Evolutionary conservation across 2,113 vertebrate species (phyloP).

Genomic region (Ahaetulla prasina): DNA sequence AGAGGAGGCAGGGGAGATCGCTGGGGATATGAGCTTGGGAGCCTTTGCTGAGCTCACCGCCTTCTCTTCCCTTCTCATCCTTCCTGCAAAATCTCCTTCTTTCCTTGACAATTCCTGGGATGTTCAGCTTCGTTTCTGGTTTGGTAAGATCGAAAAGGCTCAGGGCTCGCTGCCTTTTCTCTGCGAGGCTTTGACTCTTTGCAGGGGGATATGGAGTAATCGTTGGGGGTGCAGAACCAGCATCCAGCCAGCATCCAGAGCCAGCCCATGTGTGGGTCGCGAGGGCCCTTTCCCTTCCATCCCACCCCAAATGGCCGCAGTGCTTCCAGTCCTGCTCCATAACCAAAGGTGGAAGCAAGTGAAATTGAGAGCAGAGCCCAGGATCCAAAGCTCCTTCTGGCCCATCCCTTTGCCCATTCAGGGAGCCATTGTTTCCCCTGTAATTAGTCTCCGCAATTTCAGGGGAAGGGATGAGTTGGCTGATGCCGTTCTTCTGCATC

Average conservation of each 20-base stretch:
- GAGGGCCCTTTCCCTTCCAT: neutral
- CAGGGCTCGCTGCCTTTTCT: too few relatives aligned
- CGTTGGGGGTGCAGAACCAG: neutral
- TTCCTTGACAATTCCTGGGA: neutral
- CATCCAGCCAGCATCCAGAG: constrained; percentile 14
- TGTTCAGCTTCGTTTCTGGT: neutral
- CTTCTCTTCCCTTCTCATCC: neutral
- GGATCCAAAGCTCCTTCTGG: fast-evolving
- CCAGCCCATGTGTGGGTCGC: neutral
- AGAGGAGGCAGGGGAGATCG: neutral
- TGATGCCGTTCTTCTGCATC: neutral
- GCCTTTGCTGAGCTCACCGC: neutral
- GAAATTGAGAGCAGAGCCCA: neutral
- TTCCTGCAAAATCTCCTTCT: too few relatives aligned
- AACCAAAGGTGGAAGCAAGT: neutral
- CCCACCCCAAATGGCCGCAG: constrained; percentile 16
- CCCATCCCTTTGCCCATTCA: neutral
- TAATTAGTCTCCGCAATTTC: neutral
- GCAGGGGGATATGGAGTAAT: neutral
- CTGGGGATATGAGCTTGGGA: neutral
- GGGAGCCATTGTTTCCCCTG: neutral
- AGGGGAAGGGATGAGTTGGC: neutral
- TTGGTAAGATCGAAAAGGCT: too few relatives aligned
- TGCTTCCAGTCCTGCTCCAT: neutral
- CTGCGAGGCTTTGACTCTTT: neutral